These are phyloP conservation scores for Copidosoma floridanum DNA, from an alignment of 1,140 invertebrate species.

Conservation along the genomic window DNA sequence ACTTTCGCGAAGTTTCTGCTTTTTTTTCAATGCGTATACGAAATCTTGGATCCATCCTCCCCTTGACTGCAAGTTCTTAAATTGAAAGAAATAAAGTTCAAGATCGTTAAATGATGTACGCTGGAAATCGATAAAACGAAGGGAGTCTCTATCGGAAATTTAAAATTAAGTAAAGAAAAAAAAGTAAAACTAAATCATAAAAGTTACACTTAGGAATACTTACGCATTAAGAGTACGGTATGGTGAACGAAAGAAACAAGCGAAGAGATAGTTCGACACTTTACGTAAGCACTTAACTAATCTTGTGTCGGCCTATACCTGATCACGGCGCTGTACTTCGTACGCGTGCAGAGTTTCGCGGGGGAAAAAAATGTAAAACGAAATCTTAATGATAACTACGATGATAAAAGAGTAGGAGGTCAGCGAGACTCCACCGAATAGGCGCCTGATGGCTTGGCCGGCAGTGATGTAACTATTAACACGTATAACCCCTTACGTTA, in stretches of 20 bases:
- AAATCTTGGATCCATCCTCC: constrained; percentile 4
- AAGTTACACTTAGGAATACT: constrained; percentile 52
- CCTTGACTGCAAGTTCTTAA: constrained; percentile 52
- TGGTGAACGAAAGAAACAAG: constrained; percentile 38
- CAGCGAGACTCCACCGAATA: constrained; percentile 30
- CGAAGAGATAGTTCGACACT: constrained; percentile 52
- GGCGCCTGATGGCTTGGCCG: constrained; percentile 32
- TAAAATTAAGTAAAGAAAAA: neutral
- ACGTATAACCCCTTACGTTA: constrained; percentile 54
- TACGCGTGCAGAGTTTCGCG: constrained; percentile 8
- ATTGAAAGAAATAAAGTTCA: constrained; percentile 24
- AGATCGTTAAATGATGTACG: neutral
- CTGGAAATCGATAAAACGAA: constrained; percentile 18
- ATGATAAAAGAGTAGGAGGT: constrained; percentile 1
- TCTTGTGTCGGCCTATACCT: constrained; percentile 48
- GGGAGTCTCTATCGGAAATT: constrained; percentile 16
- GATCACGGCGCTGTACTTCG: no score
- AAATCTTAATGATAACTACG: neutral
- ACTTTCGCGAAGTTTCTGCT: neutral
- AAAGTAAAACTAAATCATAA: constrained; percentile 32
- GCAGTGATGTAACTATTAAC: constrained; percentile 56
- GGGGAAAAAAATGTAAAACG: neutral
- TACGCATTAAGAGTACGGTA: constrained; percentile 46
- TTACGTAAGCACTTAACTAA: constrained; percentile 47
- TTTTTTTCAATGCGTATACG: neutral